These are phyloP conservation scores for Drosophila kepulauana DNA, from an alignment of 1,140 invertebrate genomes.

Conservation along the genomic window DNA sequence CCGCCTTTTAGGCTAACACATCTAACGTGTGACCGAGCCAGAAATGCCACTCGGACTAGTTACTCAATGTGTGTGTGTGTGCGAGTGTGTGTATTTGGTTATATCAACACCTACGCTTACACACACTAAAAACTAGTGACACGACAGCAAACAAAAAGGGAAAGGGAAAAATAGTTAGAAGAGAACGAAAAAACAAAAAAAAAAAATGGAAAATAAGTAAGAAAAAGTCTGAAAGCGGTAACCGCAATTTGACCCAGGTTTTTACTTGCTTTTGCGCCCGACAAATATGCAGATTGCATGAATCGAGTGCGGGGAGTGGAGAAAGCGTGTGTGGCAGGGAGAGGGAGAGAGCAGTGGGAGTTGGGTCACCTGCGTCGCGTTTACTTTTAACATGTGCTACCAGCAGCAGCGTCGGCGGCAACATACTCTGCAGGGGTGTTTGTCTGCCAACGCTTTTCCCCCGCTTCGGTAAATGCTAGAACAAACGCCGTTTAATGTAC, in stretches of 20 bases:
- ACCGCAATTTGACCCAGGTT: slow-evolving; percentile 79
- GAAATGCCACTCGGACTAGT: slow-evolving; percentile 25
- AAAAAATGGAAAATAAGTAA: slow-evolving; percentile 4
- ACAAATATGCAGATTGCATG: slow-evolving; percentile 80
- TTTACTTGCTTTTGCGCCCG: slow-evolving; percentile 73
- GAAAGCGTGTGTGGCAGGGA: background rate
- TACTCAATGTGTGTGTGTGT: slow-evolving; percentile 18
- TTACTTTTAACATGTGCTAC: slow-evolving; percentile 76
- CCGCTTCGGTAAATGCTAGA: slow-evolving; percentile 50
- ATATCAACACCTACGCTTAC: slow-evolving; percentile 71
- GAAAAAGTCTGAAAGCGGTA: slow-evolving; percentile 43
- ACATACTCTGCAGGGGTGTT: slow-evolving; percentile 29
- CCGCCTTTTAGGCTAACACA: slow-evolving; percentile 41
- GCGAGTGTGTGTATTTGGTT: slow-evolving; percentile 47
- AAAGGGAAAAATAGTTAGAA: slow-evolving; percentile 20
- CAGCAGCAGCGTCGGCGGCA: slow-evolving; percentile 33
- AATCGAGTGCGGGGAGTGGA: slow-evolving; percentile 9
- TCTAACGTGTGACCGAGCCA: slow-evolving; percentile 38
- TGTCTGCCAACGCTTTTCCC: slow-evolving; percentile 14
- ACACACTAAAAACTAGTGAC: slow-evolving; percentile 30
- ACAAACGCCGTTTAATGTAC: slow-evolving; percentile 67
- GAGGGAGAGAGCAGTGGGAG: background rate
- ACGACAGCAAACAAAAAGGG: slow-evolving; percentile 27
- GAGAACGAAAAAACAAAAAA: slow-evolving; percentile 18
- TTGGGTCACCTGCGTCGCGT: slow-evolving; percentile 53